Evolutionary conservation across 1,140 invertebrate genomes (phyloP).

Genomic region (Nasonia vitripennis): DNA sequence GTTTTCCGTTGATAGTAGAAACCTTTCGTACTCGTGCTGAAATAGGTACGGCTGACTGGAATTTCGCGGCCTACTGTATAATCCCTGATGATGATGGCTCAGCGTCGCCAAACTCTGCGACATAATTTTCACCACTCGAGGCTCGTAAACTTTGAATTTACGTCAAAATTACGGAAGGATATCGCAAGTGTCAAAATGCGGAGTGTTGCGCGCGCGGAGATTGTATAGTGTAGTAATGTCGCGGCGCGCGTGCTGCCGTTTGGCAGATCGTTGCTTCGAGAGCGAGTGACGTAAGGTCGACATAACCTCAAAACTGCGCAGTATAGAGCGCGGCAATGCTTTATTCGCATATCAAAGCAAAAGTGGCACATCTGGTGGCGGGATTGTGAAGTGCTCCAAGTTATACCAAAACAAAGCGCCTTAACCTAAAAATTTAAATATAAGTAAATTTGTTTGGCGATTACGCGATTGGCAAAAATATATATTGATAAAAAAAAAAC

Average conservation of each 20-base stretch:
- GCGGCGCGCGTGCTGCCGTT: constrained; percentile 27
- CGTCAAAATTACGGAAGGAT: neutral
- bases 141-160: neutral
- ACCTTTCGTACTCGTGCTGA: neutral
- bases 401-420: too few species aligned
- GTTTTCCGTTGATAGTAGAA: constrained; percentile 22
- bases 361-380: too few species aligned
- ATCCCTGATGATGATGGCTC: neutral
- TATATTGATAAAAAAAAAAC: too few species aligned
- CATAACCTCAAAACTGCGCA: neutral
- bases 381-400: too few species aligned
- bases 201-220: neutral
- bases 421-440: too few species aligned
- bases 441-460: too few species aligned
- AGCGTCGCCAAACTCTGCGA: neutral
- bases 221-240: neutral
- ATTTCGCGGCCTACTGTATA: neutral
- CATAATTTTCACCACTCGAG: neutral
- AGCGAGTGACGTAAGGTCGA: constrained; percentile 39
- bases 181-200: constrained; percentile 20
- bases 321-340: neutral
- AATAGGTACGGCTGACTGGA: neutral
- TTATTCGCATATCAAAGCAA: too few species aligned
- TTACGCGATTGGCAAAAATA: too few species aligned
- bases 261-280: constrained; percentile 32